A percentile compares a stretch with the other conserved stretches of the same genome.
Conservation (phyloP, 2,113 vertebrate genomes). For the Lucifuga dentata region DNA sequence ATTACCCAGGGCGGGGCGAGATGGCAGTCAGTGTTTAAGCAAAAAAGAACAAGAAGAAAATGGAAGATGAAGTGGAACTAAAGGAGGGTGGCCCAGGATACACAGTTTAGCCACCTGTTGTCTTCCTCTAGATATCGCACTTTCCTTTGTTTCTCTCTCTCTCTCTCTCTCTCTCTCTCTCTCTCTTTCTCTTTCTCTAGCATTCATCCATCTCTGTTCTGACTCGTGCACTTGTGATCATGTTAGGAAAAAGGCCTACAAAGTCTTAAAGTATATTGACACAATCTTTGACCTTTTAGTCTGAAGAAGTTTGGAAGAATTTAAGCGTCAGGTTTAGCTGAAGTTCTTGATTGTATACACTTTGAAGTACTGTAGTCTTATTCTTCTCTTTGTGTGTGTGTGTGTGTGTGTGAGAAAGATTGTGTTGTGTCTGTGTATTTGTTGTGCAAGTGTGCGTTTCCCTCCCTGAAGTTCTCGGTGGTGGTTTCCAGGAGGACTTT, state of each 20-base stretch:
- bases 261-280: background rate
- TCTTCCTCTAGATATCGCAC: conserved; percentile 55
- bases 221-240: background rate
- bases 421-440: conserved; percentile 35
- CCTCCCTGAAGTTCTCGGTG: conserved; percentile 74
- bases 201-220: conserved; percentile 5
- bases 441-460: conserved; percentile 16
- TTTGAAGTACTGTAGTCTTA: background rate
- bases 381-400: conserved; percentile 15
- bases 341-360: background rate
- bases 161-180: no score
- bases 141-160: conserved; percentile 38
- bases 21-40: conserved; percentile 79
- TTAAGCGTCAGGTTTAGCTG: conserved; percentile 3
- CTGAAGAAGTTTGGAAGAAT: conserved; percentile 2
- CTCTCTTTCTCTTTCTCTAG: no score
- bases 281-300: no score
- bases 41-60: conserved; percentile 75
- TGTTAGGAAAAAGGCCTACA: background rate
- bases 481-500: conserved; percentile 88
- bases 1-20: conserved; percentile 80
- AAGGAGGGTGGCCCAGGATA: conserved; percentile 73
- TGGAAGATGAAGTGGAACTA: conserved; percentile 81
- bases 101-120: conserved; percentile 81
- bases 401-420: conserved; percentile 32